These are phyloP conservation scores for Drosophila nikananu DNA, from an alignment of 1,140 invertebrate species.

Conservation along the genomic window DNA sequence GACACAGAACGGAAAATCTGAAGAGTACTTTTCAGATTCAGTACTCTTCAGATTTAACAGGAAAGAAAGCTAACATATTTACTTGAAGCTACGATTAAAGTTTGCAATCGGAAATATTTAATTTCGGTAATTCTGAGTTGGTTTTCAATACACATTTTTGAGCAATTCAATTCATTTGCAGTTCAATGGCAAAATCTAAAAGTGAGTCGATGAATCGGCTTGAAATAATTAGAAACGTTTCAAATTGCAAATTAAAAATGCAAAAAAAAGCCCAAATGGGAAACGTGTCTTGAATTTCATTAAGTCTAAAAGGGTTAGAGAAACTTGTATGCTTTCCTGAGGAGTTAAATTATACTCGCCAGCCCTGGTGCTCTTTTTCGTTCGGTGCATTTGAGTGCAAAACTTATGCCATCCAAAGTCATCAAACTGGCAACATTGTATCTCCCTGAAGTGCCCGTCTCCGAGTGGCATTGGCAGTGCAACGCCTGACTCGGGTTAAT, in stretches of 20 bases:
- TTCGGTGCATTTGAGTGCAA: slow-evolving; percentile 9
- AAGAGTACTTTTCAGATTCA: background rate
- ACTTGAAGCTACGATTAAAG: too few species aligned
- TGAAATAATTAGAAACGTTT: background rate
- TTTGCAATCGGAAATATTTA: too few species aligned
- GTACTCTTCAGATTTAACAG: background rate
- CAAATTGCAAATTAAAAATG: background rate
- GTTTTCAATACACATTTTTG: too few species aligned
- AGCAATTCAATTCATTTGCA: too few species aligned
- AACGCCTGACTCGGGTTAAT: slow-evolving; percentile 59
- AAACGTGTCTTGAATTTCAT: background rate
- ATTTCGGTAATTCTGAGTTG: too few species aligned
- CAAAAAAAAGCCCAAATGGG: background rate
- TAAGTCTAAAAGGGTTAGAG: background rate
- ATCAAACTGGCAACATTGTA: slow-evolving; percentile 18
- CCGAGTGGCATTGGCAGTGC: background rate
- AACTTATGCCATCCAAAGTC: slow-evolving; percentile 1
- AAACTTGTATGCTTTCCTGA: background rate
- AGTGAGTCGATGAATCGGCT: background rate
- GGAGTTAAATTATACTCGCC: too few species aligned
- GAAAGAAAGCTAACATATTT: too few species aligned
- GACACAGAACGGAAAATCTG: background rate
- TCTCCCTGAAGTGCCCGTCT: background rate
- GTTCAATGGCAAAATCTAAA: background rate
- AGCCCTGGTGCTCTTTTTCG: background rate